phyloP scores from a whole-genome alignment of 2,113 vertebrate genomes.

The Athene noctua region DNA sequence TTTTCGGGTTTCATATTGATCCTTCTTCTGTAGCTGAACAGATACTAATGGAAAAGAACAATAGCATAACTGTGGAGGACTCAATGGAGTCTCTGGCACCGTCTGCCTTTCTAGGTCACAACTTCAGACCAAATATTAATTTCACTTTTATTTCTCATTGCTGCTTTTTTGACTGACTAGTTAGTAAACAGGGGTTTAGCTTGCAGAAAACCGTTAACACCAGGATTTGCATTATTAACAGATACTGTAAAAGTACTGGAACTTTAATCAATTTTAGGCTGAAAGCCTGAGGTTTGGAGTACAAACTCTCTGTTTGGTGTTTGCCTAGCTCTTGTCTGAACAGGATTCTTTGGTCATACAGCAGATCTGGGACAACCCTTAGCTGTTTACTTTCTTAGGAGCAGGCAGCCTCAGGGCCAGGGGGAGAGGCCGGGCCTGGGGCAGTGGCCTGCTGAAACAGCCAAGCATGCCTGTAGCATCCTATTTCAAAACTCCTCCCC shows the following conservation, averaged over 20 bases:
- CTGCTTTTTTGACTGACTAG: accelerated
- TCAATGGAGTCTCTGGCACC: not conserved
- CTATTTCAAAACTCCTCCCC: not conserved
- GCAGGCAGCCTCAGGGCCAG: not conserved
- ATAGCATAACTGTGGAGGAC: not conserved
- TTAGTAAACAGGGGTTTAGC: not conserved
- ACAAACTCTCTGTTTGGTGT: not conserved
- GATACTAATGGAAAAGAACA: not conserved
- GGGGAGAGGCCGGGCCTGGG: accelerated
- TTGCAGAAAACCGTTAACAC: not conserved
- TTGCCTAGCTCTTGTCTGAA: not conserved
- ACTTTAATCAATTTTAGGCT: not conserved
- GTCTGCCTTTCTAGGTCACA: not conserved
- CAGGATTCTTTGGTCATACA: not conserved
- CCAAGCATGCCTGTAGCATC: accelerated
- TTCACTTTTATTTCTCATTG: not conserved
- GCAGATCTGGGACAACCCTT: not conserved
- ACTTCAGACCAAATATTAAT: not conserved
- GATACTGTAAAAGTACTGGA: not conserved
- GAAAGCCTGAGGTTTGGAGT: not conserved
- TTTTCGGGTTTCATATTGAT: not conserved
- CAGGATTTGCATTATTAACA: not conserved
- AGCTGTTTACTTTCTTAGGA: not conserved
- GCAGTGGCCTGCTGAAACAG: not conserved
- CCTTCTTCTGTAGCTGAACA: not conserved